A percentile compares a stretch with the other conserved stretches of the same genome.
phyloP scores from a whole-genome alignment of 2,888 invertebrate species.

The Lithophane leautieri region DNA sequence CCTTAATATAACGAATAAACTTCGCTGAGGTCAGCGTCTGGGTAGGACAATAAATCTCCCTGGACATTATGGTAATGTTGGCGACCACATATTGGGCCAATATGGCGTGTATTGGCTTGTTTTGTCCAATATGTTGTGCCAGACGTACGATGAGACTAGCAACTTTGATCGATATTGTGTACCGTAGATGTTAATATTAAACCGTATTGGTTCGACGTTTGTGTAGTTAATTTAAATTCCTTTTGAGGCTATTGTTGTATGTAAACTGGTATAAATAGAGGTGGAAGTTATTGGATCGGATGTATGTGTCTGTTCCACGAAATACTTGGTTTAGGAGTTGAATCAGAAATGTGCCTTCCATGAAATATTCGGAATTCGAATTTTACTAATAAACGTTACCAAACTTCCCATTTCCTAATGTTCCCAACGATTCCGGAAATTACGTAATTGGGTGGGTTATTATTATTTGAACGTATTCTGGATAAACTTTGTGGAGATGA shows the following conservation, averaged over 20 bases:
- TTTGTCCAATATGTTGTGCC: slow-evolving; percentile 46
- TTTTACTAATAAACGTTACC: not conserved
- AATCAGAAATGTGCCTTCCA: not conserved
- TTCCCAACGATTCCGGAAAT: not conserved
- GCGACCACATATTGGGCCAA: slow-evolving; percentile 62
- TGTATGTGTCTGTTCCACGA: slow-evolving; percentile 8
- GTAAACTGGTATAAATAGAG: slow-evolving; percentile 13
- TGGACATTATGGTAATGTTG: slow-evolving; percentile 65
- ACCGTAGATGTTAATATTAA: slow-evolving; percentile 38
- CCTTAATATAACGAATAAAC: slow-evolving; percentile 54
- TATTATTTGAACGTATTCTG: slow-evolving; percentile 1
- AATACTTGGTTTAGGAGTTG: not conserved
- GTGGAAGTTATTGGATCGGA: slow-evolving; percentile 2
- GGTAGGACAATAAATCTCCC: slow-evolving; percentile 60
- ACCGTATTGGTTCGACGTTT: slow-evolving; percentile 30
- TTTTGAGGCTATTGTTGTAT: slow-evolving; percentile 40
- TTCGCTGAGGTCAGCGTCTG: slow-evolving; percentile 61
- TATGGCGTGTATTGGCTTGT: slow-evolving; percentile 46
- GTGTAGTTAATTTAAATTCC: slow-evolving; percentile 56
- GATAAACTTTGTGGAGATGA: not conserved
- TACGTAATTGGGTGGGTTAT: not conserved
- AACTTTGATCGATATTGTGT: slow-evolving; percentile 41
- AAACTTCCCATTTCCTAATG: not conserved
- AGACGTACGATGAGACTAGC: slow-evolving; percentile 15
- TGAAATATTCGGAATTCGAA: not conserved